Evolutionary conservation across 2,113 vertebrate genomes (phyloP).

Genomic region (Eupsittula cactorum): DNA sequence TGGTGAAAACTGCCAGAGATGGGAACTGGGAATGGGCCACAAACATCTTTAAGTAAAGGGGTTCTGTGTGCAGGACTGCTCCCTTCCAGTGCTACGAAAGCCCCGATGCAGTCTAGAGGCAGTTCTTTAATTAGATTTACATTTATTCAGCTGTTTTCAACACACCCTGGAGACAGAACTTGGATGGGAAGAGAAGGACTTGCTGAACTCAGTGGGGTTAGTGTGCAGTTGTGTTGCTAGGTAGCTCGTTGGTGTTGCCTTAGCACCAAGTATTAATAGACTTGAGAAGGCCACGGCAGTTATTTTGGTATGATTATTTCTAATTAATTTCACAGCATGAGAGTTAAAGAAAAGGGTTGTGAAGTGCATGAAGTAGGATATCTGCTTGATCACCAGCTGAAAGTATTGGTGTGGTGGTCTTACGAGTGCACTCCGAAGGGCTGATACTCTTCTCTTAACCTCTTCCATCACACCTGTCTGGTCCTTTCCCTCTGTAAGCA

Average conservation of each 20-base stretch:
- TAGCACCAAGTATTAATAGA: conserved; percentile 64
- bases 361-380: background rate
- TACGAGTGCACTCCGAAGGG: background rate
- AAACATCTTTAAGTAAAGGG: background rate
- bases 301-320: conserved; percentile 20
- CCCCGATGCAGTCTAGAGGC: background rate
- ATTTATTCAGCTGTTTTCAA: background rate
- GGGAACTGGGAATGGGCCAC: background rate
- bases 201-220: background rate
- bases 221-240: conserved; percentile 26
- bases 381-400: background rate
- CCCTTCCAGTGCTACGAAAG: background rate
- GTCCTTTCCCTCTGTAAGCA: background rate
- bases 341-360: background rate
- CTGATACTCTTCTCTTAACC: background rate
- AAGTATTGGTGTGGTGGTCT: background rate
- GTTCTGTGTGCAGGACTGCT: background rate
- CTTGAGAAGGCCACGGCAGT: background rate
- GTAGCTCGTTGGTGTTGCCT: conserved; percentile 42
- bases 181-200: background rate
- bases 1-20: background rate
- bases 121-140: background rate
- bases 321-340: conserved; percentile 40
- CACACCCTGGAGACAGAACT: background rate
- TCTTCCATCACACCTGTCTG: background rate